A percentile compares a stretch with the other conserved stretches of the same genome.
These are phyloP conservation scores for Hypomesus transpacificus DNA, from an alignment of 2,113 vertebrate genomes.

Conservation along the genomic window DNA sequence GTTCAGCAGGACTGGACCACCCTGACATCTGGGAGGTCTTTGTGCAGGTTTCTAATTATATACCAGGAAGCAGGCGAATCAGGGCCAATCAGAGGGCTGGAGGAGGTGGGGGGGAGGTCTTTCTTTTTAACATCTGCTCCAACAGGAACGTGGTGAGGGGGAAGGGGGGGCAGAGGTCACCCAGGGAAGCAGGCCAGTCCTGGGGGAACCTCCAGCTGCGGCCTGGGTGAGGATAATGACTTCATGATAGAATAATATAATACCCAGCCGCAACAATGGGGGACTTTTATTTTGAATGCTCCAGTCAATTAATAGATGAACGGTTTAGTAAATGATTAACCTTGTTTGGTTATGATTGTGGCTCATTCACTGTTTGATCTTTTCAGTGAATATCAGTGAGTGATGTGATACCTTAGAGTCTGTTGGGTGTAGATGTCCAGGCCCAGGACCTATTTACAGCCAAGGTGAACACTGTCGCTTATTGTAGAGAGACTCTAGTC, in stretches of 20 bases:
- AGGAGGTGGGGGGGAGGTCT: neutral
- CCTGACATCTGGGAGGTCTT: slow-evolving; percentile 72
- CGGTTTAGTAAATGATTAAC: too few relatives aligned
- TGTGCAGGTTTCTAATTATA: slow-evolving; percentile 68
- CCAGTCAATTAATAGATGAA: too few relatives aligned
- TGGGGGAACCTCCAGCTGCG: slow-evolving; percentile 41
- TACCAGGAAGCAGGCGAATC: slow-evolving; percentile 48
- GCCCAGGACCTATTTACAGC: neutral
- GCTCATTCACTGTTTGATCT: too few relatives aligned
- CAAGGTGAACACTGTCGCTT: neutral
- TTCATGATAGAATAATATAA: slow-evolving; percentile 57
- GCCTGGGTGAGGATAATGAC: slow-evolving; percentile 53
- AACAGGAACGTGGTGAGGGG: slow-evolving; percentile 55
- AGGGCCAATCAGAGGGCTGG: slow-evolving; percentile 33
- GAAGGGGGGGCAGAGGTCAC: neutral
- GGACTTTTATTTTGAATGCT: too few relatives aligned
- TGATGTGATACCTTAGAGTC: too few relatives aligned
- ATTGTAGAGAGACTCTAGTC: neutral
- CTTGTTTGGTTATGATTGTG: too few relatives aligned
- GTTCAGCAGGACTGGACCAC: slow-evolving; percentile 58
- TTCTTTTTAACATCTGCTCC: slow-evolving; percentile 62
- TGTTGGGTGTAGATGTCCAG: neutral
- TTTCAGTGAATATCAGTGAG: too few relatives aligned
- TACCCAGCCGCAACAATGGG: too few relatives aligned
- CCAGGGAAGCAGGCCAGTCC: slow-evolving; percentile 22